phyloP scores from a whole-genome alignment of 2,797 vertebrate species.

The Anguilla megastoma region DNA sequence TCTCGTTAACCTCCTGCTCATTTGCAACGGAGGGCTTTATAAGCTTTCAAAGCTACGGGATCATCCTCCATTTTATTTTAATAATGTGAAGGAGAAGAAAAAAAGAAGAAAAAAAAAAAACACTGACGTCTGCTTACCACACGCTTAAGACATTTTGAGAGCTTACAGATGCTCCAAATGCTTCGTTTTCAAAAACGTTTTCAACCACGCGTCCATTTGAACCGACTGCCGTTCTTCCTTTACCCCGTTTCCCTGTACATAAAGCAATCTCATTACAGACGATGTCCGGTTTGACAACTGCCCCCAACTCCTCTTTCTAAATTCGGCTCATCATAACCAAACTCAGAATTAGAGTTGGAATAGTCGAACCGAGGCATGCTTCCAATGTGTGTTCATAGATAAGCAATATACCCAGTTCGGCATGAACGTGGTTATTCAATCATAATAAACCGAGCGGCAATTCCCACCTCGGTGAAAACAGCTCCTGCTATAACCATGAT shows the following conservation, averaged over 20 bases:
- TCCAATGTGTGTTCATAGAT: slow-evolving; percentile 12
- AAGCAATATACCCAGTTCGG: not conserved
- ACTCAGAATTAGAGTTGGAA: not conserved
- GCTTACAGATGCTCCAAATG: not conserved
- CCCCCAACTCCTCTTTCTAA: slow-evolving; percentile 9
- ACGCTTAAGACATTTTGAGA: not conserved
- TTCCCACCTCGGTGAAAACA: slow-evolving; percentile 18
- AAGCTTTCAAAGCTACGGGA: slow-evolving; percentile 21
- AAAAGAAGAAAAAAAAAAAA: not conserved
- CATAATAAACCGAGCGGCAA: slow-evolving; percentile 21
- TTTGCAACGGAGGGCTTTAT: slow-evolving; percentile 4
- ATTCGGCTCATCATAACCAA: not conserved
- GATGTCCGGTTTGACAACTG: not conserved
- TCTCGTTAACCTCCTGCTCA: slow-evolving; percentile 15
- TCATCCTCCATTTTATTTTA: slow-evolving; percentile 19
- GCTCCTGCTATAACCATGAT: not conserved
- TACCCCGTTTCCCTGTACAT: not conserved
- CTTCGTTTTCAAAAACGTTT: not conserved
- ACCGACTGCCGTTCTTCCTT: not conserved
- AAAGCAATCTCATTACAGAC: not conserved
- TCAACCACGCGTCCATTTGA: not conserved
- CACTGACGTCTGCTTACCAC: not conserved
- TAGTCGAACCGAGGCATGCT: not conserved
- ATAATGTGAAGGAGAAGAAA: not conserved
- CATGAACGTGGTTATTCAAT: slow-evolving; percentile 16